phyloP scores from a whole-genome alignment of 2,797 vertebrate genomes.

The Myiotriccus ornatus region DNA sequence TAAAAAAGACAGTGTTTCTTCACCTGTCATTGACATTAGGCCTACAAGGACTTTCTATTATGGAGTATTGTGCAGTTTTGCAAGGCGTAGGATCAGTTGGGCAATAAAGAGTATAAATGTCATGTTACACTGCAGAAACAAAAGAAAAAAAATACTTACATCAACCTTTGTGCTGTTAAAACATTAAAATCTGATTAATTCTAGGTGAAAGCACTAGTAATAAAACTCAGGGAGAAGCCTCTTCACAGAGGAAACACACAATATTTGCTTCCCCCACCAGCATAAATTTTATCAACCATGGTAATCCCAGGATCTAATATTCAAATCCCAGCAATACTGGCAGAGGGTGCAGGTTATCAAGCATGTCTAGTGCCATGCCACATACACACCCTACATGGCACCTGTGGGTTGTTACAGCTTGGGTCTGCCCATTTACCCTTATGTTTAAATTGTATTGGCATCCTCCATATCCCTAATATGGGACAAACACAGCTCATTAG shows the following conservation, averaged over 20 bases:
- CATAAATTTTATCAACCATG: neutral
- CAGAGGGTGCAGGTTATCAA: neutral
- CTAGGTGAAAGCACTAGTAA: neutral
- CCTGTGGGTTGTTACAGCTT: neutral
- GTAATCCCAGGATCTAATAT: neutral
- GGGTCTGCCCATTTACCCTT: neutral
- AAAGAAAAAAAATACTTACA: neutral
- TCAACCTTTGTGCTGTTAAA: neutral
- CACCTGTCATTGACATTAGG: neutral
- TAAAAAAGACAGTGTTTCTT: neutral
- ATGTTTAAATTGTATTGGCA: neutral
- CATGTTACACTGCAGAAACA: neutral
- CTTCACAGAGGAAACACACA: neutral
- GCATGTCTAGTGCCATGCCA: neutral
- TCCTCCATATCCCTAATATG: neutral
- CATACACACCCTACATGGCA: neutral
- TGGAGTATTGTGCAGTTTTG: neutral
- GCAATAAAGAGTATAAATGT: constrained; percentile 17
- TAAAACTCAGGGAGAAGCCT: neutral
- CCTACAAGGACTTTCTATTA: neutral
- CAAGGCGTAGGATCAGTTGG: neutral
- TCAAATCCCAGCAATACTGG: neutral
- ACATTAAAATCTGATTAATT: neutral
- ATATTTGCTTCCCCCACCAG: neutral
- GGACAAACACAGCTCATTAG: neutral